Base-by-base conservation (phyloP, 2,113 vertebrate genomes). In the Rousettus leschenaultii region DNA sequence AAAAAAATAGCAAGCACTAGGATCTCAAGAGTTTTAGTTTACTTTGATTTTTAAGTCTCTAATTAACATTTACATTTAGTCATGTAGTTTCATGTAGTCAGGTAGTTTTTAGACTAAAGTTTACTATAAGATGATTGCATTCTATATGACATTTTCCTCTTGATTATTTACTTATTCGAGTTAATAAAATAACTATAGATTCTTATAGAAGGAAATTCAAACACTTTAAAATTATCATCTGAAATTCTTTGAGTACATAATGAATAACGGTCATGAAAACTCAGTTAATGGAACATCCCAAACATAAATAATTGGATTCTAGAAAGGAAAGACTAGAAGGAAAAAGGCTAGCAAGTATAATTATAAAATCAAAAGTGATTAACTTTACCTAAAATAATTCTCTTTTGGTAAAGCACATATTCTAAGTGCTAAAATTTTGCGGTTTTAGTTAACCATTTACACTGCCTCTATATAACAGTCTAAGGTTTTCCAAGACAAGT, bases 1-100 rank as follows among this genome's bases (percentile, higher is more conserved):
- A 98, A 94, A 82, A 89, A 98, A 98, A 97, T 95, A 88, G 24
- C 40, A 96, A 93, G 79, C 82, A 96, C 65, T 92, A 97, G 45
- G 94, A 88, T 95, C 84, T 73, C 48, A 98, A 98, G 74, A 87
- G 85, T 70, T 97, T 98, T 96, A 92, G 74, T 97, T 98, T 95
- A 94, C 89, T 90, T 98, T 97, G n/a, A 97, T 97, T 98, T 97
- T 98, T 96, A 96, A 80, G 14, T 82, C 21, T 90, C 13, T 90
- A 35, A 66, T 92, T 91, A 96, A 68, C 30, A 83, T 71, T 19
- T 68, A 55, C 3, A 83, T 94, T 89, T 57, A 51, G 63, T 88
- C 13, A 59, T 12, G 40, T 40, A 40, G 40, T 40, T 40, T 40
- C 40, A 40, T 40, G 40, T 40, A 40, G 40, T 40, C 40, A 40